Evolutionary conservation across 2,888 invertebrate genomes (phyloP).

Genomic region (Ornithoptera alexandrae): DNA sequence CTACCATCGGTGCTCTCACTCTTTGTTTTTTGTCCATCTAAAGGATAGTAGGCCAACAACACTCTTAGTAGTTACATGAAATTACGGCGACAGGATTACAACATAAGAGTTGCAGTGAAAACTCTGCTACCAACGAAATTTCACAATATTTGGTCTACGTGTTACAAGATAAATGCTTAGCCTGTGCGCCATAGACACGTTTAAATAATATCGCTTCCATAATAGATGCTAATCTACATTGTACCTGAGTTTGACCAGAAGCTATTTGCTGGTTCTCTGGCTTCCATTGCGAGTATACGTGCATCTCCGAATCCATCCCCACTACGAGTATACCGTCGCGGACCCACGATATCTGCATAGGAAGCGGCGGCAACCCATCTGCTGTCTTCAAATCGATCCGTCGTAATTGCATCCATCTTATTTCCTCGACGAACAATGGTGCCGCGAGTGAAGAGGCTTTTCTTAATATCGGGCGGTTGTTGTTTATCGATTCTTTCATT

Average conservation of each 20-base stretch:
- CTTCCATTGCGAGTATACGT: slow-evolving; percentile 99
- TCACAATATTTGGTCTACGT: no score
- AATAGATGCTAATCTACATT: slow-evolving; percentile 1
- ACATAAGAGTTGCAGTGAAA: no score
- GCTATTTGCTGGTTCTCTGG: slow-evolving; percentile 77
- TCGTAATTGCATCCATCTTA: slow-evolving; percentile 97
- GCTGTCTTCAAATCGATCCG: slow-evolving; percentile 95
- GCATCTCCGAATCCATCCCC: slow-evolving; percentile 99
- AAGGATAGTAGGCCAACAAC: no score
- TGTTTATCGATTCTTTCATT: slow-evolving; percentile 92
- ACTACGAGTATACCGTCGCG: slow-evolving; percentile 98
- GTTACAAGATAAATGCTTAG: no score
- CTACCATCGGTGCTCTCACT: no score
- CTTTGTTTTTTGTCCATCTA: no score
- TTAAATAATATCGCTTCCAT: background rate
- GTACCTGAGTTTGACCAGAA: slow-evolving; percentile 58
- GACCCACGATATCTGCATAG: slow-evolving; percentile 99
- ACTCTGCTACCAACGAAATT: no score
- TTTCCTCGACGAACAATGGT: slow-evolving; percentile 93
- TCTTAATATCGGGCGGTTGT: slow-evolving; percentile 90
- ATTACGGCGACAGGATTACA: no score
- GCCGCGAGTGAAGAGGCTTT: slow-evolving; percentile 95
- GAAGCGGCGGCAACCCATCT: slow-evolving; percentile 96
- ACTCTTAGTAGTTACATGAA: no score
- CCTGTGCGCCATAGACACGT: no score